Conservation (phyloP, 1,140 invertebrate genomes). For the Apis laboriosa region DNA sequence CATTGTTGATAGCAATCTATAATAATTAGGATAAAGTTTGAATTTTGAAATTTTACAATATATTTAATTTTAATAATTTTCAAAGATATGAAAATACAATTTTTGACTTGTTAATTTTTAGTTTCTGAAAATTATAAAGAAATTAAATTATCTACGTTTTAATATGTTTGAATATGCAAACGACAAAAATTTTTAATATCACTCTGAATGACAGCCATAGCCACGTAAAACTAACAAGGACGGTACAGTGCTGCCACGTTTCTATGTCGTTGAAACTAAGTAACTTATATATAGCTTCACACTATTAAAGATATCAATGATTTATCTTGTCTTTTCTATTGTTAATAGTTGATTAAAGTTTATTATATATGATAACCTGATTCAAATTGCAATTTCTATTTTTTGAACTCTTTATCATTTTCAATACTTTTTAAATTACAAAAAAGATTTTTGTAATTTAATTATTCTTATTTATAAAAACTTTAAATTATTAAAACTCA, state of each 20-base stretch:
- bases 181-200: not conserved
- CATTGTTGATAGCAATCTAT: too few species aligned
- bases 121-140: not conserved
- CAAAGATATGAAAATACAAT: too few species aligned
- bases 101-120: not conserved
- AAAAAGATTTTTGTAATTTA: not conserved
- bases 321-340: conserved; percentile 20
- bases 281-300: conserved; percentile 26
- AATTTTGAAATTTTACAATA: too few species aligned
- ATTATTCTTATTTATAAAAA: not conserved
- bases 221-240: not conserved
- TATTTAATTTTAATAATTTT: too few species aligned
- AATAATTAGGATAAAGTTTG: too few species aligned
- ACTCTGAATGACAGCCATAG: not conserved
- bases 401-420: not conserved
- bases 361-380: not conserved
- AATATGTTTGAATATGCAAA: not conserved
- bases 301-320: conserved; percentile 53
- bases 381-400: not conserved
- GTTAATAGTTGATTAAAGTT: not conserved
- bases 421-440: not conserved
- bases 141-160: not conserved
- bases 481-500: not conserved
- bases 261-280: conserved; percentile 3
- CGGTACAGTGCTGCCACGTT: conserved; percentile 17